Base-by-base conservation (phyloP, 2,888 invertebrate species). In the Acronicta aceris region DNA sequence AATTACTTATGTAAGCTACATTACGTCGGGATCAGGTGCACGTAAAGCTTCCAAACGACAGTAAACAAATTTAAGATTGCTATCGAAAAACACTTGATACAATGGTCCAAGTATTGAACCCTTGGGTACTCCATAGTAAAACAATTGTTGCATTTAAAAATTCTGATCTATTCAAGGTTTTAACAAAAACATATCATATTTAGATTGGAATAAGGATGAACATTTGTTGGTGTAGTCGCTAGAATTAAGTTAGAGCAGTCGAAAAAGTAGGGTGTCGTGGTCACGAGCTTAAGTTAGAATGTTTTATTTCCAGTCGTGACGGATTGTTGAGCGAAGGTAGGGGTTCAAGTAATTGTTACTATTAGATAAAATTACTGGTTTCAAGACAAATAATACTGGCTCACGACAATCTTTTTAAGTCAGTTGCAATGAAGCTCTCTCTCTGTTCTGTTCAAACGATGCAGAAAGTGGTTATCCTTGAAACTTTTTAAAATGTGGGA, bases 251-350 rank as follows among this genome's bases (percentile, higher is more conserved):
- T 76, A 74, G 71, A 81, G 71, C 71, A 74, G 72, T 74, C 74
- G 82, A 85, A 88, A 88, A 89, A 88, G 86, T 89, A 85, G 89
- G 85, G 82, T 89, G 84, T 71, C 68, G 81, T 79, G 80, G 82
- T 89, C 90, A 89, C 89, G 90, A 87, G 79, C 81, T 77, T 74
- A 74, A 68, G 78, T 75, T 65, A 72, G 73, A 82, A 76, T 81
- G 79, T 81, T 83, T 84, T 83, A 81, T 82, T 85, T 81, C 73
- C 59, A 75, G 64, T 83, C 90, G 89, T 90, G 89, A 88, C 80
- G 78, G 83, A 88, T 82, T 80, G 84, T 77, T 82, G 81, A 84
- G 81, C 82, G 81, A 82, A 87, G 86, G 83, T 83, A 87, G 83
- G 82, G 84, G 83, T 85, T 84, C 83, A 84, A 64, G 83, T 88